Conservation (phyloP, 2,113 vertebrate genomes). For the Mola mola region DNA sequence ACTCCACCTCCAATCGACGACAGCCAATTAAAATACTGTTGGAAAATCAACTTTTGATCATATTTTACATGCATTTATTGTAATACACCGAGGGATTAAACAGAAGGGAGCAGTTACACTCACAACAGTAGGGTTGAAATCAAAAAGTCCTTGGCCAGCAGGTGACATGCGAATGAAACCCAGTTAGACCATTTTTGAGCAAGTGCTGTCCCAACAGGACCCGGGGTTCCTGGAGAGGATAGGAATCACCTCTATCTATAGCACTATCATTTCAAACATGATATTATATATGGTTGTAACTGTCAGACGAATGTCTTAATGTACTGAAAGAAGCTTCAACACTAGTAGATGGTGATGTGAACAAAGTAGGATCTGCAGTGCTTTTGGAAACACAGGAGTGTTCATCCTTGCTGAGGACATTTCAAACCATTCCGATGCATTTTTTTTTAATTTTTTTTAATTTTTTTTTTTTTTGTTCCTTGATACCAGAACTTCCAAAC, state of each 20-base stretch:
- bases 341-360: conserved; percentile 18
- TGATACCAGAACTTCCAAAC: conserved; percentile 10
- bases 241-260: conserved; percentile 24
- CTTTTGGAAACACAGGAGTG: conserved; percentile 23
- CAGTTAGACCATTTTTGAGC: too few relatives aligned
- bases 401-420: conserved; percentile 4
- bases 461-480: neutral
- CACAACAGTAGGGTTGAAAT: too few relatives aligned
- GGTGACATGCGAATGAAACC: too few relatives aligned
- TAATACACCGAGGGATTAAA: too few relatives aligned
- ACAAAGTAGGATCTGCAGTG: conserved; percentile 16
- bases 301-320: conserved; percentile 21
- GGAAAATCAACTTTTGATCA: too few relatives aligned
- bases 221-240: conserved; percentile 33
- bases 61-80: too few relatives aligned
- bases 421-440: too few relatives aligned
- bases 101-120: too few relatives aligned
- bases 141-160: too few relatives aligned
- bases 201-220: neutral
- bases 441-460: neutral
- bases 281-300: neutral
- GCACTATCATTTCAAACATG: conserved; percentile 24
- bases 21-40: too few relatives aligned
- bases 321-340: conserved; percentile 23
- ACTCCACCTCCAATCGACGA: too few relatives aligned